Conservation (phyloP, 1,140 invertebrate genomes). For the Anastrepha obliqua region DNA sequence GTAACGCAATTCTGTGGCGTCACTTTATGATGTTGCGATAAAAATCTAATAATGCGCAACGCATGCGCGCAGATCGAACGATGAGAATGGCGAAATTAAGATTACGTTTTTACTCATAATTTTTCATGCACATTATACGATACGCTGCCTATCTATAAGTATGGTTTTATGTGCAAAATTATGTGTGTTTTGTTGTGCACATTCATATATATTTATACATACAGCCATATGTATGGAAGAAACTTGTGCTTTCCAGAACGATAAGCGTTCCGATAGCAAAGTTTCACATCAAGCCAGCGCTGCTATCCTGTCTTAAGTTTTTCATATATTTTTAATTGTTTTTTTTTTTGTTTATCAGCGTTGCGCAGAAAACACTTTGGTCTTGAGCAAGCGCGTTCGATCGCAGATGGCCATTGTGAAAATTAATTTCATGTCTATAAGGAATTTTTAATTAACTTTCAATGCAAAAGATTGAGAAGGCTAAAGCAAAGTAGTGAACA, state of each 20-base stretch:
- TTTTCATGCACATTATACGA: constrained; percentile 21
- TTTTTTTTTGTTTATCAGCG: background rate
- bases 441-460: constrained; percentile 65
- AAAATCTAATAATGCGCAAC: constrained; percentile 56
- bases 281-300: no score
- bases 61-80: constrained; percentile 48
- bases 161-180: background rate
- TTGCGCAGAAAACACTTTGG: constrained; percentile 12
- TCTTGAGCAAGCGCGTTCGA: background rate
- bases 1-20: constrained; percentile 31
- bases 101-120: constrained; percentile 42
- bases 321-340: background rate
- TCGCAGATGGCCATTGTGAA: constrained; percentile 61
- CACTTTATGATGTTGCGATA: constrained; percentile 51
- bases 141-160: background rate
- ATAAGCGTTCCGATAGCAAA: background rate
- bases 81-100: constrained; percentile 40
- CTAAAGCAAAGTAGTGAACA: background rate
- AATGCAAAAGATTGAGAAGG: constrained; percentile 45
- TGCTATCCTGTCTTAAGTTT: no score
- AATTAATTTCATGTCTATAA: constrained; percentile 63
- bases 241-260: background rate
- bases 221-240: background rate
- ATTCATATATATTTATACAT: background rate
- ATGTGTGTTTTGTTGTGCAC: background rate